Percentiles rank a stretch among this genome's conserved stretches.
Conservation (phyloP, 2,888 invertebrate genomes). For the Acleris sparsana region DNA sequence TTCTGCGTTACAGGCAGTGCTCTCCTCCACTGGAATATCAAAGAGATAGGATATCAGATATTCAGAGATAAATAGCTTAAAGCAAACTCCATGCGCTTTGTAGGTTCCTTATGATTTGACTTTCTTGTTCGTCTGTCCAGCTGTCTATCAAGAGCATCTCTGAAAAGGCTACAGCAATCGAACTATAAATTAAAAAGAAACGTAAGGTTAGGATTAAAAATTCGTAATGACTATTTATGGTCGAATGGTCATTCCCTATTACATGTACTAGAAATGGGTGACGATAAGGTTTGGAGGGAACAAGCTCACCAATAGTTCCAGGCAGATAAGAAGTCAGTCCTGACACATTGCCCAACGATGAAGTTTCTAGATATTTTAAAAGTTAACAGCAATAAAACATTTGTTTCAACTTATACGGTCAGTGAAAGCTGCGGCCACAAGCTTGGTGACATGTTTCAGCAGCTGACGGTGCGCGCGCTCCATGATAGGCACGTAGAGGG, state of each 20-base stretch:
- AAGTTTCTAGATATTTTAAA: too few relatives aligned
- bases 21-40: slow-evolving; percentile 32
- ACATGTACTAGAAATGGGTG: too few relatives aligned
- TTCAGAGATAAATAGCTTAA: too few relatives aligned
- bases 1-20: slow-evolving; percentile 23
- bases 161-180: neutral
- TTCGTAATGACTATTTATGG: too few relatives aligned
- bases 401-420: slow-evolving; percentile 24
- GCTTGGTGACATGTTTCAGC: slow-evolving; percentile 29
- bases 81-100: neutral
- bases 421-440: slow-evolving; percentile 31
- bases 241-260: too few relatives aligned
- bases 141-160: neutral
- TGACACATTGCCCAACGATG: too few relatives aligned
- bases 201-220: too few relatives aligned
- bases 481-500: slow-evolving; percentile 35
- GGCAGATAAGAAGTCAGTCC: too few relatives aligned
- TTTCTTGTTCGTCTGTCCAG: neutral
- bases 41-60: too few relatives aligned
- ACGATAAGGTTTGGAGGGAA: too few relatives aligned
- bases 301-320: too few relatives aligned
- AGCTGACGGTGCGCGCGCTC: slow-evolving; percentile 37
- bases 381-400: neutral
- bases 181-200: too few relatives aligned
- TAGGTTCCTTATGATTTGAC: neutral